Evolutionary conservation across 2,113 vertebrate genomes (phyloP), one percentile per base, ranked within the genome.

Genomic region (Heterotilapia buettikoferi): DNA sequence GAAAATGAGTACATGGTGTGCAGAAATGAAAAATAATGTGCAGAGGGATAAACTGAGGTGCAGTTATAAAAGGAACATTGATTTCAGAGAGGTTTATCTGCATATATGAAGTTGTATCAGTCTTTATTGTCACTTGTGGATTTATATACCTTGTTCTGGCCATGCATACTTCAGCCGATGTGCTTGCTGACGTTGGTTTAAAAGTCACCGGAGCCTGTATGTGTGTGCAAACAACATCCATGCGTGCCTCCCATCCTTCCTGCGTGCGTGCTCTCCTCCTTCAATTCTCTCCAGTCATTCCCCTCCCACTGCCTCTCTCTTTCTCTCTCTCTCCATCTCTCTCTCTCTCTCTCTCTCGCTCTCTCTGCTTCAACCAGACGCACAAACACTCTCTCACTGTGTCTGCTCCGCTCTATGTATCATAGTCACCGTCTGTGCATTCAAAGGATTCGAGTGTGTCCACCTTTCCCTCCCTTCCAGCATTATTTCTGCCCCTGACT

Each of bases 361-460:
- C 88, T 82, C 57, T 54, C 61, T 56, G 43, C 88, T 91, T 89
- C 88, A 76, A 84, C 88, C 88, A 93, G 90, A 93, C 91, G 61
- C 90, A 87, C 91, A 94, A 86, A 92, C 91, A 84, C 91, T 26
- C 88, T 76, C 71, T 54, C 86, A 26, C 84, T 79, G 50, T 90
- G 89, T 92, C 85, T 56, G 92, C 93, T 89, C 90, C 89, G 86
- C 93, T 92, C 91, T 86, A 61, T 95, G 94, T 93, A 93, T 95
- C 89, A 94, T 82, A 94, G 91, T 95, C 95, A 92, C 91, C 68
- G 93, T 86, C 92, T 90, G 92, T 94, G 92, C 92, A 82, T 96
- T 94, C 94, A 94, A 88, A 94, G 93, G 92, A 96, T 93, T 79
- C n/a, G 80, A 91, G 86, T 86, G 89, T 82, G 88, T 88, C 89